Base-by-base conservation (phyloP, 2,888 invertebrate genomes). In the Tethea ocularis region DNA sequence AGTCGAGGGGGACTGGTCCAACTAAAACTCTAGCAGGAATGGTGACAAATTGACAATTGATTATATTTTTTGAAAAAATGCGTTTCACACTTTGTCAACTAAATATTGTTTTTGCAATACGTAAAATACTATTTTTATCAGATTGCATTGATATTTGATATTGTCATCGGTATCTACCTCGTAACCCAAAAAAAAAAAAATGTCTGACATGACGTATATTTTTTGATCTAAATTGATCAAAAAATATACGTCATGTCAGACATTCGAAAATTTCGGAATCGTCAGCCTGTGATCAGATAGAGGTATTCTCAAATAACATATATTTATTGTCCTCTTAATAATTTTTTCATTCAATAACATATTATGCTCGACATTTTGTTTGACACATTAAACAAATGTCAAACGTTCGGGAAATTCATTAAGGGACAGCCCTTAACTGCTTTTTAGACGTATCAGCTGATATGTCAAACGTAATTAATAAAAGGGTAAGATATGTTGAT, bases 401-500 rank as follows among this genome's bases (percentile, higher is more conserved):
- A 52, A 52, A 26, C 52, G 26, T n/a, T 2, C 24, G 0, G 24
- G 23, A 23, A 52, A 52, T 26, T 52, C 24, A 24, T 24, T 24
- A 52, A 33, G 13, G 33, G 11, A 17, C 17, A 46, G 3, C 60
- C 57, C 36, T 55, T 62, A 61, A 59, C 68, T 67, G 60, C 55
- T 63, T 66, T 66, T 63, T 61, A 61, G 59, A 61, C 59, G 58
- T 64, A 68, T 74, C 70, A 63, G 61, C 64, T 57, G 69, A 54
- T 70, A 74, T 68, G 70, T 77, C 75, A 76, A 72, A 66, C 29
- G 67, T 68, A 78, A 80, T 80, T 77, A 75, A 78, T 75, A 74
- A 63, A 65, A 60, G 69, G 69, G 68, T 64, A 65, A 51, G 62
- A 59, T 62, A 61, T 51, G 58, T 60, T 36, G 58, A 56, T 61